These are phyloP conservation scores for Gallinago nigripennis DNA, from an alignment of 2,797 vertebrate species.

Conservation along the genomic window DNA sequence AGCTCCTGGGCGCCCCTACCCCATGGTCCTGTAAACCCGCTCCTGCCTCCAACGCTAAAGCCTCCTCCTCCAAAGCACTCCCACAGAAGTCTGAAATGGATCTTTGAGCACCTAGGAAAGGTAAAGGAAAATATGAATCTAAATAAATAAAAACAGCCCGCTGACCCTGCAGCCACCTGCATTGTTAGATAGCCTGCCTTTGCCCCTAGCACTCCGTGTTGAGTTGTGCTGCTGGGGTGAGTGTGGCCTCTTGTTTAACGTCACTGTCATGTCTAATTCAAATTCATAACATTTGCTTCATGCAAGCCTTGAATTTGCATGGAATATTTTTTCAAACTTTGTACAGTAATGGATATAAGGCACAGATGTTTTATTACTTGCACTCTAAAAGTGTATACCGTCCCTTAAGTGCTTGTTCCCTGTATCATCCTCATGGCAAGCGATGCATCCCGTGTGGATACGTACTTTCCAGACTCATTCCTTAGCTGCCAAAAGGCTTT, in stretches of 20 bases:
- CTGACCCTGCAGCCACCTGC: not conserved
- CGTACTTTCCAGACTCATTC: rapidly evolving
- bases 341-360: not conserved
- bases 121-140: not conserved
- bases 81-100: not conserved
- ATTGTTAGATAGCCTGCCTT: not conserved
- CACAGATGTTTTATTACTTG: not conserved
- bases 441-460: rapidly evolving
- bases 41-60: not conserved
- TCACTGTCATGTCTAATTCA: not conserved
- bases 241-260: not conserved
- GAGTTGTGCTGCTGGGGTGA: rapidly evolving
- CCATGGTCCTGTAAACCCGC: not conserved
- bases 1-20: rapidly evolving
- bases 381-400: not conserved
- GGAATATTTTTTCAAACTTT: not conserved
- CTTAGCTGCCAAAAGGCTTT: not conserved
- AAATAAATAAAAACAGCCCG: not conserved
- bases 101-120: not conserved
- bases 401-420: not conserved
- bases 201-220: no score
- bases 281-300: not conserved
- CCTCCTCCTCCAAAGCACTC: not conserved
- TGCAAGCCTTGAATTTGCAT: not conserved
- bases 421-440: not conserved